Base-by-base conservation (phyloP, 30 jellyfish, hydroid and myxozoan species). In the Pseudorhiza aurosa region DNA sequence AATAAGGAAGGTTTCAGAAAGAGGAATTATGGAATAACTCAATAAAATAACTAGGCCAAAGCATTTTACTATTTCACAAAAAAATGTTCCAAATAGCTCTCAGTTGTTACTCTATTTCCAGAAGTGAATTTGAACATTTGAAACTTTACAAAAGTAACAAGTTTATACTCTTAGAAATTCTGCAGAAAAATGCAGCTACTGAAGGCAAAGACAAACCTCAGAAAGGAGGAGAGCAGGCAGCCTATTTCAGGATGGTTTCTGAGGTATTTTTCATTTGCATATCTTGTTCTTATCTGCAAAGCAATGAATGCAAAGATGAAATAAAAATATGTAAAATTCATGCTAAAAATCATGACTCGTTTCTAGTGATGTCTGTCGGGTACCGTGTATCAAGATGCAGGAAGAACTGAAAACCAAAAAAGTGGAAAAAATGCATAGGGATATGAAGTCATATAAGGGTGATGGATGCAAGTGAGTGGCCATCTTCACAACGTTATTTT, bases 171-270 rank as follows among this genome's bases (percentile, higher is more conserved):
- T 0, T 45, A 19, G 19, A 21, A 46, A 46, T 46, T 0, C 10
- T 25, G 25, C 43, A 19, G 25, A 58, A 21, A 57, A 57, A 33
- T 64, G 62, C 26, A 64, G 0, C 8, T 18, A 8, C n/a, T 26
- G n/a, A n/a, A n/a, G n/a, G 0, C 14, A 39, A 72, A 46, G 8
- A 3, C 33, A n/a, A 37, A 89, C 97, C 97, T 82, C 43, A 82
- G 37, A 30, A 89, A 89, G 37, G 85, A 58, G 7, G 93, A 82
- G 22, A 89, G 73, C 45, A 89, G 91, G 39, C 95, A 89, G 37
- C 82, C 94, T 42, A 89, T 83, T 33, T 89, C 97, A 8, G 97
- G 97, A 65, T 89, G 97, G 21, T 77, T 86, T 47, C 97, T 62
- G 17, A 89, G 53, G 67, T 89, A 89, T 49, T 73, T 58, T 60